Percentiles rank a stretch among this genome's conserved stretches.
Evolutionary conservation across 2,888 invertebrate genomes (phyloP).

Genomic region (Petrolisthes manimaculis): DNA sequence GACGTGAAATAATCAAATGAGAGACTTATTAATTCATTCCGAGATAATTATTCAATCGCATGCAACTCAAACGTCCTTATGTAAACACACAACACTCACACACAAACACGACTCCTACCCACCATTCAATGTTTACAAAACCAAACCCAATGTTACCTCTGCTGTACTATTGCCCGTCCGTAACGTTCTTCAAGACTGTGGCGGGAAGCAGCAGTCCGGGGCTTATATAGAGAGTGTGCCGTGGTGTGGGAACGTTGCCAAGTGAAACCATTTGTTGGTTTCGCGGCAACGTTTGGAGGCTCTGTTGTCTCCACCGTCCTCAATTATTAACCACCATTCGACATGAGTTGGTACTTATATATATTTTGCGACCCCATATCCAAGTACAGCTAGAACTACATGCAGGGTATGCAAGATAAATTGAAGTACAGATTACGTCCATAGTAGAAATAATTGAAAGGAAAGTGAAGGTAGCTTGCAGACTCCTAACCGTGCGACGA

Average conservation of each 20-base stretch:
- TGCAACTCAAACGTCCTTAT: background rate
- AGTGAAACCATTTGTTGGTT: slow-evolving; percentile 18
- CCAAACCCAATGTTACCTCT: slow-evolving; percentile 35
- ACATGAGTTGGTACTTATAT: too few relatives aligned
- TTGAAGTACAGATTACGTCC: too few relatives aligned
- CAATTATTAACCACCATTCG: too few relatives aligned
- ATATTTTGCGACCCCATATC: too few relatives aligned
- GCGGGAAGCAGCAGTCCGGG: background rate
- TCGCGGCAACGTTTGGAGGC: background rate
- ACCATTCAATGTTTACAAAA: background rate
- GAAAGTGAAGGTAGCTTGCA: too few relatives aligned
- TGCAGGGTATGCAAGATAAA: too few relatives aligned
- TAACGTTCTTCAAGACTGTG: slow-evolving; percentile 37
- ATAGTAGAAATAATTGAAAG: too few relatives aligned
- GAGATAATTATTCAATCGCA: background rate
- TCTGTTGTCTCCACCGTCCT: background rate
- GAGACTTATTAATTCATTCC: too few relatives aligned
- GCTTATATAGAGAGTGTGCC: slow-evolving; percentile 17
- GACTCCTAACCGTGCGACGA: too few relatives aligned
- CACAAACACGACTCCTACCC: background rate
- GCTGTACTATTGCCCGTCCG: slow-evolving; percentile 60
- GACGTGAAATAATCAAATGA: too few relatives aligned
- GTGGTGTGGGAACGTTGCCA: slow-evolving; percentile 18
- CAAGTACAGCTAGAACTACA: too few relatives aligned
- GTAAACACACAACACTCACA: background rate